Conservation (phyloP, 2,113 vertebrate species). For the Neogobius melanostomus region DNA sequence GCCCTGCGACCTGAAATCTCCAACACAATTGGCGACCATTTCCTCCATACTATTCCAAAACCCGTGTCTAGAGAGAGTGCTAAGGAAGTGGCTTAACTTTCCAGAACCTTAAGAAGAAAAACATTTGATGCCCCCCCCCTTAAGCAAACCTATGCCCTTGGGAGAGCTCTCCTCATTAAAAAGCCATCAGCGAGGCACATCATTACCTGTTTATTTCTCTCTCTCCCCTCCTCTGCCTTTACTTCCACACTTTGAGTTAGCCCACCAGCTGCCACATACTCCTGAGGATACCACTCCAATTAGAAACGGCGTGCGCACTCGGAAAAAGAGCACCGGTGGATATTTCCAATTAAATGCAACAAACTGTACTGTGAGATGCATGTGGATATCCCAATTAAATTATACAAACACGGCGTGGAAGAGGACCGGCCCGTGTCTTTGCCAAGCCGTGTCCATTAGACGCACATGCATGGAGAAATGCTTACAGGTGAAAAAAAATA, state of each 20-base stretch:
- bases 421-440: not conserved
- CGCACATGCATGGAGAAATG: not conserved
- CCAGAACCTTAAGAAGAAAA: not conserved
- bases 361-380: conserved; percentile 22
- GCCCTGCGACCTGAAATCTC: not conserved
- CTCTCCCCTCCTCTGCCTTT: conserved; percentile 41
- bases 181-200: conserved; percentile 66
- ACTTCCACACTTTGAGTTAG: conserved; percentile 52
- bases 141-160: conserved; percentile 47
- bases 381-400: conserved; percentile 59
- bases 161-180: conserved; percentile 63
- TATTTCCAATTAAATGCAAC: conserved; percentile 60
- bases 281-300: conserved; percentile 65
- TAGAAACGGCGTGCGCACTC: conserved; percentile 58
- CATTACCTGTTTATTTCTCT: conserved; percentile 68
- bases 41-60: not conserved
- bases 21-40: not conserved
- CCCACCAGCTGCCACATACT: conserved; percentile 66
- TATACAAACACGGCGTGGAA: conserved; percentile 26
- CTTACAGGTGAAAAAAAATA: conserved; percentile 1
- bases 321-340: conserved; percentile 49
- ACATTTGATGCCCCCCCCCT: not conserved
- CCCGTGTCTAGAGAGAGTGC: not conserved
- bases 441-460: conserved; percentile 3
- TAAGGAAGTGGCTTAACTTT: not conserved